phyloP scores from a whole-genome alignment of 2,888 invertebrate genomes.

The Hydrotaea cyrtoneurina region DNA sequence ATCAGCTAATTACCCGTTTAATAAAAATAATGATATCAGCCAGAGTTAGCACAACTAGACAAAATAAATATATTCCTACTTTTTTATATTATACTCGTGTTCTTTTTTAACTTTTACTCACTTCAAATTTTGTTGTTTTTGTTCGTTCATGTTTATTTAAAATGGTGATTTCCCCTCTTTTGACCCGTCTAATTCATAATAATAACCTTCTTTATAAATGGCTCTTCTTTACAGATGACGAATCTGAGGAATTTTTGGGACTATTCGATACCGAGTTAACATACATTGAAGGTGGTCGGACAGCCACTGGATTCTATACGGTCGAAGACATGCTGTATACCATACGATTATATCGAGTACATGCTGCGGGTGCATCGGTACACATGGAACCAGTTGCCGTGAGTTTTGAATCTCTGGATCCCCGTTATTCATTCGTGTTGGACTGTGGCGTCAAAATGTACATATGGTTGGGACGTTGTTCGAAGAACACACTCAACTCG shows the following conservation, averaged over 20 bases:
- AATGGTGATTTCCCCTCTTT: too few relatives aligned
- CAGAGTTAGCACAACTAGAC: too few relatives aligned
- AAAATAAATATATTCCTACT: too few relatives aligned
- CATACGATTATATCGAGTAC: slow-evolving; percentile 92
- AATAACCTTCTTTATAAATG: neutral
- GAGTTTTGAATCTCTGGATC: slow-evolving; percentile 89
- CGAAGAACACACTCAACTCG: slow-evolving; percentile 93
- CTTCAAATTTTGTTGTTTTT: too few relatives aligned
- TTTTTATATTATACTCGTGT: too few relatives aligned
- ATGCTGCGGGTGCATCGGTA: slow-evolving; percentile 91
- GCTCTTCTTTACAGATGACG: slow-evolving; percentile 85
- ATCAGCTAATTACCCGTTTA: too few relatives aligned
- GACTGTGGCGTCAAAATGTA: slow-evolving; percentile 93
- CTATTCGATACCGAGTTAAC: slow-evolving; percentile 94
- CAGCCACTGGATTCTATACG: slow-evolving; percentile 97
- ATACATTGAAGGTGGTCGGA: slow-evolving; percentile 98
- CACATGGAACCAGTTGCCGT: slow-evolving; percentile 94
- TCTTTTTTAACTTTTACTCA: too few relatives aligned
- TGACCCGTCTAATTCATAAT: too few relatives aligned
- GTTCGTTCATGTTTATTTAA: too few relatives aligned
- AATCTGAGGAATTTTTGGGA: slow-evolving; percentile 96
- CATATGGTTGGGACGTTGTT: slow-evolving; percentile 90
- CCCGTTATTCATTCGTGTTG: slow-evolving; percentile 94
- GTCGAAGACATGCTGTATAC: slow-evolving; percentile 95
- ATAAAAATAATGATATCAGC: too few relatives aligned